Base-by-base conservation (phyloP, 2,113 vertebrate genomes). In the Gavialis gangeticus region DNA sequence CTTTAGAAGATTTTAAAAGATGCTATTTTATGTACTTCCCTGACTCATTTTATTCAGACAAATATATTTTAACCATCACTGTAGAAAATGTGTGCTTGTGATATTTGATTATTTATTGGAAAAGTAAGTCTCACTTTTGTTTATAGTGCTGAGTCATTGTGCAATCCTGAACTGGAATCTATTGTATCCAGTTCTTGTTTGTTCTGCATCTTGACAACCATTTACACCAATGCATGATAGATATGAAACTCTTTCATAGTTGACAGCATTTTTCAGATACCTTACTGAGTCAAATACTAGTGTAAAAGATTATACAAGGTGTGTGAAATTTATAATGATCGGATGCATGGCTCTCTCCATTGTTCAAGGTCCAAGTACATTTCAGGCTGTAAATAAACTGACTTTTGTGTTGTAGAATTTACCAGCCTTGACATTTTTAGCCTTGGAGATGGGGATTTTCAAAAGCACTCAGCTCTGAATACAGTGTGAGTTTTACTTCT, bases 401-500 rank as follows among this genome's bases (percentile, higher is more conserved):
- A 75, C 30, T 93, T 91, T 82, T 19, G 30, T 84, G 69, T 1
- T 4, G 46, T 69, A 1, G 10, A n/a, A 5, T 21, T 81, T 88
- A 88, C 76, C 79, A 82, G 2, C 4, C 28, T 83, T 93, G 64
- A n/a, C n/a, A 66, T 24, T 93, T 58, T 25, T 85, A 55, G 34
- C n/a, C 28, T 82, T 75, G 85, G 17, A 15, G 62, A 84, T 89
- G 34, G 60, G 55, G 89, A 87, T 92, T 94, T 62, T 94, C 67
- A 84, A 46, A 63, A 88, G 55, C 60, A 80, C 89, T 77, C 84
- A 92, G 58, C 21, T 77, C 62, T 55, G 87, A 93, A 92, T 81
- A 84, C 59, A 90, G 12, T 85, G 85, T 81, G 46, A 18, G 1
- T 76, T 77, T 89, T 82, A 17, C 24, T 95, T 95, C 82, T 69